Conservation (phyloP, 2,797 vertebrate species). For the Phyllotis vaccarum region DNA sequence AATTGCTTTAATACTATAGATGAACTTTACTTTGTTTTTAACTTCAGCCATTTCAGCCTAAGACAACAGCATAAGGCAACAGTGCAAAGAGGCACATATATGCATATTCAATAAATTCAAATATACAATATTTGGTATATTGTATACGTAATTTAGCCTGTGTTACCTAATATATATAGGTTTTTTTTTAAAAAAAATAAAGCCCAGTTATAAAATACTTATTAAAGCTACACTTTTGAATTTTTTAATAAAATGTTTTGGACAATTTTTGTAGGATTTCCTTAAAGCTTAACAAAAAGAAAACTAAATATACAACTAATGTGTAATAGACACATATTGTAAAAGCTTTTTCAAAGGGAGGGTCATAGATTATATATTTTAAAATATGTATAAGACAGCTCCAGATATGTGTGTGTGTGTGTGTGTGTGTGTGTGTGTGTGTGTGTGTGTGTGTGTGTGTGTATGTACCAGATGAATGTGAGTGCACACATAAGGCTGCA, state of each 20-base stretch:
- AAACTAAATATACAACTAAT: not conserved
- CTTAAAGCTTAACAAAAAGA: not conserved
- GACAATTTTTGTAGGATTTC: not conserved
- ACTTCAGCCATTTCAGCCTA: not conserved
- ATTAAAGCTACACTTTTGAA: not conserved
- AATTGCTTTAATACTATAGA: not conserved
- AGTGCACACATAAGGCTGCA: not conserved
- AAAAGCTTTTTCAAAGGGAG: not conserved
- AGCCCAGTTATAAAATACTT: not conserved
- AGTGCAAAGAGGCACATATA: not conserved
- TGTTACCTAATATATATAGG: not conserved
- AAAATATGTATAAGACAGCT: not conserved
- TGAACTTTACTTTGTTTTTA: slow-evolving; percentile 16
- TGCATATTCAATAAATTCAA: accelerated
- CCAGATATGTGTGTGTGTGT: no score
- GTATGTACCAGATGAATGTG: no score
- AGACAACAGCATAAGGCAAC: not conserved
- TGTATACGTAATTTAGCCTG: not conserved
- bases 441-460: not conserved
- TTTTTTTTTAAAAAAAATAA: slow-evolving; percentile 45
- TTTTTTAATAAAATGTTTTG: not conserved
- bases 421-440: not conserved
- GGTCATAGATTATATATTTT: not conserved
- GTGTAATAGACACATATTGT: not conserved
- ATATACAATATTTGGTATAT: not conserved